Evolutionary conservation across 2,888 invertebrate species (phyloP), one percentile per base, ranked within the genome.

Genomic region (Allacma fusca): DNA sequence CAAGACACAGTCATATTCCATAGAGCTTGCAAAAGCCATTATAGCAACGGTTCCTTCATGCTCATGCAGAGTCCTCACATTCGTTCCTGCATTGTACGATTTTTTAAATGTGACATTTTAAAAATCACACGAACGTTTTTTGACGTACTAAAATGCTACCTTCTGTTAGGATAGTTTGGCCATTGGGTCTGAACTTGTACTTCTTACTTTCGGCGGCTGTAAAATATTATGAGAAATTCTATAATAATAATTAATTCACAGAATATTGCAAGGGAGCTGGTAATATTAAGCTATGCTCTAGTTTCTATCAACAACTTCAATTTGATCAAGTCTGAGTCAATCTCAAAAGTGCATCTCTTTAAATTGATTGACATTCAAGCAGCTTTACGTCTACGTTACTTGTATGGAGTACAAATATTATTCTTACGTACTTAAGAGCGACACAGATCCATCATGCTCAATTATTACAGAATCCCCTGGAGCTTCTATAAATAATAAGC

Each of bases 41-140:
- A 84, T 71, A 0, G 83, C 80, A 0, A 84, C 79, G 21, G 83
- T 67, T 2, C 84, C 82, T 77, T 83, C 82, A 28, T 80, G 79
- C 29, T 83, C 81, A 64, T 80, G 80, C 9, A 83, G 43, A 0
- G 77, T 80, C 43, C 57, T 40, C 9, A 83, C 81, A n/a, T 79
- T 43, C 62, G 69, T 71, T 4, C 78, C 79, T 80, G 26, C 26
- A 28, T 65, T 26, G 24, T n/a, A n/a, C n/a, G n/a, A n/a, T n/a
- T n/a, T n/a, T n/a, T n/a, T n/a, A n/a, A n/a, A n/a, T n/a, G n/a
- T n/a, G n/a, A n/a, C n/a, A n/a, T n/a, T n/a, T n/a, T n/a, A n/a
- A n/a, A n/a, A n/a, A n/a, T n/a, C 59, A 59, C 59, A 13, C 19
- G 59, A 59, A 40, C 40, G 5, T 5, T 40, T 40, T 13, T 40